Conservation (phyloP, 2,113 vertebrate genomes). For the Struthidea cinerea region DNA sequence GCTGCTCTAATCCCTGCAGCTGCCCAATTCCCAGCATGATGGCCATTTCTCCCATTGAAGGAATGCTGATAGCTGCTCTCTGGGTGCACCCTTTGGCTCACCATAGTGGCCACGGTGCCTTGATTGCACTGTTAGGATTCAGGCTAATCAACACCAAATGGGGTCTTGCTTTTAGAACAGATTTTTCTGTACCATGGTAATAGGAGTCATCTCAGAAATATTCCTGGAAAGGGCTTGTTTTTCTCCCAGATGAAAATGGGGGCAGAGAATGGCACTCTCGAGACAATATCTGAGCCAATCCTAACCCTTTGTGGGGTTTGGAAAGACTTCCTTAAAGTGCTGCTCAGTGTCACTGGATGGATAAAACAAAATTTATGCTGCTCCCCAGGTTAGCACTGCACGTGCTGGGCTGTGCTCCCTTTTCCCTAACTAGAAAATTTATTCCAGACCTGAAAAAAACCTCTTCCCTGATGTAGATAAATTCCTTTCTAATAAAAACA, state of each 20-base stretch:
- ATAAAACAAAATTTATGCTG: not conserved
- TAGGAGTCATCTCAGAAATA: not conserved
- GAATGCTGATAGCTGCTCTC: not conserved
- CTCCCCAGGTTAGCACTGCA: not conserved
- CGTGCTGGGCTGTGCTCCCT: not conserved
- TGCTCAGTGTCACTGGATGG: not conserved
- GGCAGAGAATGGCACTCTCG: not conserved
- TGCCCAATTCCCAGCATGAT: not conserved
- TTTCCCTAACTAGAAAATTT: not conserved
- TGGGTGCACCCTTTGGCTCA: not conserved
- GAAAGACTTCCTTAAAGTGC: not conserved
- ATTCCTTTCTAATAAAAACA: not conserved
- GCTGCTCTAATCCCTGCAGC: not conserved
- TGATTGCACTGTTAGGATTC: not conserved
- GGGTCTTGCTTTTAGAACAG: not conserved
- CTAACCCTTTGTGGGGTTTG: not conserved
- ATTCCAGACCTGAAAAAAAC: not conserved
- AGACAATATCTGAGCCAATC: not conserved
- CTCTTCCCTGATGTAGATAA: not conserved
- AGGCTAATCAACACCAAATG: not conserved
- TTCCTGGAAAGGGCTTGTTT: not conserved
- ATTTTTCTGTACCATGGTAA: not conserved
- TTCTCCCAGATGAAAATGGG: not conserved
- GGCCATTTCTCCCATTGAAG: not conserved
- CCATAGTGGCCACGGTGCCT: not conserved